phyloP scores from a whole-genome alignment of 2,888 invertebrate species.

The Trichopria drosophilae region DNA sequence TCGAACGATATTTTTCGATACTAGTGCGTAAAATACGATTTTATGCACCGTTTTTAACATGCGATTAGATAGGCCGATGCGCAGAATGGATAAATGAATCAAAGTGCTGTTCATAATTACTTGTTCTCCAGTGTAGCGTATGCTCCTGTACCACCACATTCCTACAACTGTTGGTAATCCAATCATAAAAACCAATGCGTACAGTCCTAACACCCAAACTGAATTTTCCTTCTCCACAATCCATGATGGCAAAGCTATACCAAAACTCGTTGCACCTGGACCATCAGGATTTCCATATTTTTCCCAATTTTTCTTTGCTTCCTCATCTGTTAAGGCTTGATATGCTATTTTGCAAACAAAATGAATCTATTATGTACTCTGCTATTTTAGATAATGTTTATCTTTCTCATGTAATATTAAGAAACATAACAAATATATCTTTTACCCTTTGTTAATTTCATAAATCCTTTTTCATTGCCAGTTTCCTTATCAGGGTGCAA shows the following conservation, averaged over 20 bases:
- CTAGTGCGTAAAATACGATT: too few relatives aligned
- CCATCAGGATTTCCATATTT: slow-evolving; percentile 99
- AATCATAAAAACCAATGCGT: slow-evolving; percentile 97
- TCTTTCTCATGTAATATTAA: slow-evolving; percentile 1
- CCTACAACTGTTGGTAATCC: slow-evolving; percentile 90
- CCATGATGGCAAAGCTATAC: slow-evolving; percentile 99
- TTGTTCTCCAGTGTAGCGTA: slow-evolving; percentile 95
- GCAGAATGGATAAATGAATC: too few relatives aligned
- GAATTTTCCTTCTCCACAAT: slow-evolving; percentile 99
- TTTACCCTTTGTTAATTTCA: slow-evolving; percentile 93
- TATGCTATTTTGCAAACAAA: slow-evolving; percentile 53
- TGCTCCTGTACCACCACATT: slow-evolving; percentile 99
- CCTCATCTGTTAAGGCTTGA: slow-evolving; percentile 94
- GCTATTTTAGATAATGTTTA: slow-evolving; percentile 16
- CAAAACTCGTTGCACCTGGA: slow-evolving; percentile 98
- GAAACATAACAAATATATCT: slow-evolving; percentile 21
- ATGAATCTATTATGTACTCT: not conserved
- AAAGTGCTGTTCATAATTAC: slow-evolving; percentile 56
- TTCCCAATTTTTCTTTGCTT: slow-evolving; percentile 96
- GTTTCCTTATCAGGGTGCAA: slow-evolving; percentile 98
- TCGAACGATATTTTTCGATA: too few relatives aligned
- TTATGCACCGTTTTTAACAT: too few relatives aligned
- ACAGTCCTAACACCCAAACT: slow-evolving; percentile 93
- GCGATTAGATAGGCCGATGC: too few relatives aligned
- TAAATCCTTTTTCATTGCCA: slow-evolving; percentile 95